Base-by-base conservation (phyloP, 2,888 invertebrate species). In the Xestia c-nigrum region DNA sequence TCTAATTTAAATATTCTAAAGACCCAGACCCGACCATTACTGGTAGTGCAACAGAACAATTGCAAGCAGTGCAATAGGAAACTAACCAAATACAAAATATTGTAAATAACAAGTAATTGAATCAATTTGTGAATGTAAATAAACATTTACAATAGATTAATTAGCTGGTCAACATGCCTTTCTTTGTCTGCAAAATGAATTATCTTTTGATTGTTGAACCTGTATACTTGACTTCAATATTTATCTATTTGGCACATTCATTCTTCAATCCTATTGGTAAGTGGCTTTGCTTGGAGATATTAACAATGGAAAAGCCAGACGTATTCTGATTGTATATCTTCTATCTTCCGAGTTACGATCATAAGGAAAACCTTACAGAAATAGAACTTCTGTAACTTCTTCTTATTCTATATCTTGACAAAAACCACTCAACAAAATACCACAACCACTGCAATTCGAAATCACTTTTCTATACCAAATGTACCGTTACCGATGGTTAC, bases 141-240 rank as follows among this genome's bases (percentile, higher is more conserved):
- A 83, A 88, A 85, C 80, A 88, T 90, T 91, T 81, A 88, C 85
- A 81, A 76, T 74, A 87, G 91, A 91, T 91, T 88, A 88, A 88
- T 88, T 87, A 87, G 74, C 81, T 71, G 55, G 75, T 83, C 65
- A 80, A 86, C 74, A 85, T n/a, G 52, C 78, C 78, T 87, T 81
- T 86, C 83, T 88, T 89, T 86, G 88, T 85, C 72, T 72, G 85
- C 85, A 43, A 85, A 86, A 81, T 80, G 55, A 69, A 61, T 72
- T 52, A 74, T 81, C 66, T 67, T n/a, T 66, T 85, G 64, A 74
- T 81, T 61, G 71, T n/a, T 81, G 63, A 43, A 84, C 77, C 77
- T 81, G 61, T 73, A 12, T 69, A 65, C 43, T 64, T 72, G 69
- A 61, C 78, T 66, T 24, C 38, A 67, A 81, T 74, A 50, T 16